phyloP scores from a whole-genome alignment of 2,113 vertebrate genomes.

The Nibea coibor region DNA sequence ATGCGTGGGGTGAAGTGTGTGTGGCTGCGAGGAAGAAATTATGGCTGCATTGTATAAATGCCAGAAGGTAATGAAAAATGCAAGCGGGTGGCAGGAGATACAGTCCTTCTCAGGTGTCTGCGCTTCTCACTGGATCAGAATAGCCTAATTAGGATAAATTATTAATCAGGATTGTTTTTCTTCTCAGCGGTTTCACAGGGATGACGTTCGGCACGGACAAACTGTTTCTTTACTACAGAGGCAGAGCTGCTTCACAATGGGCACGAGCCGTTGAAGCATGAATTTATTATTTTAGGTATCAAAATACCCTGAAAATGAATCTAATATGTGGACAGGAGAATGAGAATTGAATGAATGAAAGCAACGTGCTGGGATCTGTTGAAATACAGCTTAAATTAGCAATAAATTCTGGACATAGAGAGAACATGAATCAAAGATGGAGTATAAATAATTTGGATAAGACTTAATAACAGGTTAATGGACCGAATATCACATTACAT shows the following conservation, averaged over 20 bases:
- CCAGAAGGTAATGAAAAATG: conserved; percentile 67
- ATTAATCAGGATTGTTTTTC: conserved; percentile 68
- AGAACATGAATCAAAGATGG: not conserved
- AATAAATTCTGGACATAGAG: not conserved
- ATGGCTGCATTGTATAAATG: conserved; percentile 50
- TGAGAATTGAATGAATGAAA: not conserved
- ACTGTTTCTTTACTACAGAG: conserved; percentile 8
- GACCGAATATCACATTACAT: too few species aligned
- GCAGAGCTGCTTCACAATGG: not conserved
- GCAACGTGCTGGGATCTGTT: not conserved
- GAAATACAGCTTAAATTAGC: not conserved
- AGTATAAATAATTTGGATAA: not conserved
- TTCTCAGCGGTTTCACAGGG: conserved; percentile 39
- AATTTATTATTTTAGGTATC: not conserved
- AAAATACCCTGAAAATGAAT: not conserved
- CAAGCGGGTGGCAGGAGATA: conserved; percentile 51
- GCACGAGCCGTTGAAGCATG: not conserved
- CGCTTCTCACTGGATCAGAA: conserved; percentile 51
- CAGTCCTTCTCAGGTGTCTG: conserved; percentile 67
- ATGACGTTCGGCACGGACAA: conserved; percentile 3
- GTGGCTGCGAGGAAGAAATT: conserved; percentile 45
- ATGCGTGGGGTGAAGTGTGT: conserved; percentile 28
- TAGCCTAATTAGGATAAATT: conserved; percentile 71
- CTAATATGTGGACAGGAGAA: not conserved
- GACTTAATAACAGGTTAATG: too few species aligned